phyloP scores from a whole-genome alignment of 2,113 vertebrate genomes.

The Regulus satrapa region DNA sequence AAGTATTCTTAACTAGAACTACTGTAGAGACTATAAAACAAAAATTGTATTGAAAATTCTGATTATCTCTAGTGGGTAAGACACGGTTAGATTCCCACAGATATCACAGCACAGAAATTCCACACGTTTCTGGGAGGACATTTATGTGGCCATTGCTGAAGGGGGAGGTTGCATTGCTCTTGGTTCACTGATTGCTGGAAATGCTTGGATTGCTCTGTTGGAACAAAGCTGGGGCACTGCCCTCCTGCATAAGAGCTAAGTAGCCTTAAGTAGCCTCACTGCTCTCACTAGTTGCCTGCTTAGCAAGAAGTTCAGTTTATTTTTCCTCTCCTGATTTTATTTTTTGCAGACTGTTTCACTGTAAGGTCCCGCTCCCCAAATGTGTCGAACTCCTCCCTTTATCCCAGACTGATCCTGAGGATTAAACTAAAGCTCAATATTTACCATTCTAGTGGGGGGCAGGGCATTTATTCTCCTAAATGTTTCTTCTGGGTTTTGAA shows the following conservation, averaged over 20 bases:
- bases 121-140: background rate
- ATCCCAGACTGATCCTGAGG: background rate
- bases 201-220: background rate
- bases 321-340: background rate
- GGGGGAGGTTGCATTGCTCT: background rate
- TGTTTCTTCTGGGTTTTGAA: background rate
- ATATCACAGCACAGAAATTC: background rate
- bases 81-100: background rate
- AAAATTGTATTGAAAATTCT: background rate
- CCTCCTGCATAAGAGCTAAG: background rate
- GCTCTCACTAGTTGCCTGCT: background rate
- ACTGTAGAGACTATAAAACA: background rate
- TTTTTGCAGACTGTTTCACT: background rate
- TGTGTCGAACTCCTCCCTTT: background rate
- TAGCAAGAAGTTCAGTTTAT: background rate
- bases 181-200: constrained; percentile 20
- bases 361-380: background rate
- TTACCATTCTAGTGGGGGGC: background rate
- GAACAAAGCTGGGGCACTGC: background rate
- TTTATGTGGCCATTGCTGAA: background rate
- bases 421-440: constrained; percentile 18
- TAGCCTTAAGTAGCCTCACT: background rate
- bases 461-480: background rate
- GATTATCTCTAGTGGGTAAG: background rate
- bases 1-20: background rate